Base-by-base conservation (phyloP, 2,888 invertebrate genomes). In the Oeneis ivallda region DNA sequence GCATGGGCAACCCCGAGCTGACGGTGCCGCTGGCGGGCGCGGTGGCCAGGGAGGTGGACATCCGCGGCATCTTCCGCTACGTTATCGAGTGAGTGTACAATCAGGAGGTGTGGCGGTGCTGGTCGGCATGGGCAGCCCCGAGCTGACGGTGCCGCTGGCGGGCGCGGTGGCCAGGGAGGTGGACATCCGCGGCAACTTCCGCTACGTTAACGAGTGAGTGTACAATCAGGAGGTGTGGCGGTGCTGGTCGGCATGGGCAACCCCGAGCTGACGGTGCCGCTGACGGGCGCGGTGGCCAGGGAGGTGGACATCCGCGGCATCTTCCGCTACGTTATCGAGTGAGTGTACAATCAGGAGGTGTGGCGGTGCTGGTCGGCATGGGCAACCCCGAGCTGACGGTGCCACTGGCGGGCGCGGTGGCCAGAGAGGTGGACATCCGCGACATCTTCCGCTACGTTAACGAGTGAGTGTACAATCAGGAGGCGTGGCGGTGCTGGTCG, bases 371-470 rank as follows among this genome's bases (percentile, higher is more conserved):
- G 71, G 97, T 99, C 32, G 99, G 99, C 9, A 94, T 97, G 93
- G 98, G 98, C 45, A 93, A 95, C 64, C 82, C 94, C 0, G 96
- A 97, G 85, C 93, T 96, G 62, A 95, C 94, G 70, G 79, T 99
- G 68, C 98, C 98, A 1, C 89, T 99, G 49, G 94, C 96, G 0
- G 94, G 95, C 77, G 96, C 98, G 2, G 92, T 96, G 37, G 90
- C 94, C 0, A 89, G 97, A 62, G 98, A 99, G 91, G 95, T 99
- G 10, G 98, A 98, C 86, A 96, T 99, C 72, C 93, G 96, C 69
- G 99, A 99, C 70, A 95, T 98, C 66, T 99, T 99, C 90, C 94
- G 99, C 98, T 99, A 99, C 81, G 96, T 94, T 70, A 98, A 98
- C 85, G 97, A 96, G 96, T 96, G 77, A 87, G 94, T 82, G 52